phyloP scores from a whole-genome alignment of 2,113 vertebrate species.

The Brachyhypopomus occidentalis region DNA sequence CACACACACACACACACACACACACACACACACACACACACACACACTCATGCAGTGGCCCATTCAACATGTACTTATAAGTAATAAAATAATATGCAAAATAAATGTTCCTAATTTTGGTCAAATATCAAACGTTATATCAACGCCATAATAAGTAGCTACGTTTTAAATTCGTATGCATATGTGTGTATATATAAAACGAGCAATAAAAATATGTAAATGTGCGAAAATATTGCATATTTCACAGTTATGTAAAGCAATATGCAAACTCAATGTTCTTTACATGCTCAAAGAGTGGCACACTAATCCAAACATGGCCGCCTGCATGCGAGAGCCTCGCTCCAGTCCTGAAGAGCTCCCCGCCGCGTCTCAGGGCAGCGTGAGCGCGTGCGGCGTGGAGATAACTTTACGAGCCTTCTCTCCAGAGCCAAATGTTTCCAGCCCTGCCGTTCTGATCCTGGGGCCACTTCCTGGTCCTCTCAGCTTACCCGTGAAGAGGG shows the following conservation, averaged over 20 bases:
- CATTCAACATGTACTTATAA: neutral
- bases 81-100: neutral
- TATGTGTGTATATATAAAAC: no score
- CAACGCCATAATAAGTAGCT: no score
- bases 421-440: conserved; percentile 56
- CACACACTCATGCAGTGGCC: neutral
- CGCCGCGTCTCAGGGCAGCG: conserved; percentile 6
- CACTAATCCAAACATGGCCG: neutral
- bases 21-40: conserved; percentile 8
- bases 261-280: neutral
- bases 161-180: no score
- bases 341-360: conserved; percentile 10
- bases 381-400: conserved; percentile 49
- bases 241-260: no score
- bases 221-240: no score
- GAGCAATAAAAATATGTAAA: no score
- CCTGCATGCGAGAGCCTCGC: neutral
- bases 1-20: neutral
- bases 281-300: neutral
- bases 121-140: neutral
- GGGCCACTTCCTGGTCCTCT: conserved; percentile 68
- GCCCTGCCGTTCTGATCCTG: conserved; percentile 54
- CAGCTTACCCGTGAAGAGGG: conserved; percentile 58
- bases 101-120: neutral
- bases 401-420: conserved; percentile 58